Evolutionary conservation across 2,888 invertebrate genomes (phyloP), one percentile per base, ranked within the genome.

Genomic region (Linnaemya vulpina): DNA sequence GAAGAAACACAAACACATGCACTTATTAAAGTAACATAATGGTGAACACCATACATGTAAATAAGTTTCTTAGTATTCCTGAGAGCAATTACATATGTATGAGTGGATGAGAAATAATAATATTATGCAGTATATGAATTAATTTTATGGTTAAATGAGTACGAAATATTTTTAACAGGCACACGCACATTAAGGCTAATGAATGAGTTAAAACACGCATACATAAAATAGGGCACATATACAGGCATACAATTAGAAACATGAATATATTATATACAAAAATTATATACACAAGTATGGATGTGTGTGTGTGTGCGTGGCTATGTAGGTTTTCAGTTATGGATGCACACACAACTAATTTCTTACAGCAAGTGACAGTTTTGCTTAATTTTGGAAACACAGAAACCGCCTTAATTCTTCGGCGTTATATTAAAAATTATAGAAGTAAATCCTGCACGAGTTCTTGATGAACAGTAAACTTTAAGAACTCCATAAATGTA

Each of bases 1-100:
- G 17, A 77, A 60, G 13, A 68, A 74, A 71, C 70, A 87, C 67
- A 75, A 20, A 84, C 62, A 78, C 55, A 60, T 63, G 73, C 49
- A 67, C 51, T 73, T 22, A 65, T 22, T 40, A 22, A 65, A 55
- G 40, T 65, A 65, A 65, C 38, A 77, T 49, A 46, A 43, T 65
- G 75, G 20, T 25, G 35, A 70, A 65, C 51, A 40, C 58, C 58
- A 62, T 25, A 60, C 49, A 65, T 11, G 65, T 11, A 75, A 38
- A 58, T 43, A 77, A 35, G 60, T 20, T 51, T 17, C 20, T n/a
- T 10, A n/a, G 30, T 9, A 55, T 25, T 25, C 15, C 15, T 51
- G 51, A 51, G 49, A 43, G 40, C 11, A 11, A 13, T 1, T 35
- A 30, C 35, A 53, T 43, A 53, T 49, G 46, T 43, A 53, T 51